Evolutionary conservation across 2,113 vertebrate genomes (phyloP).

Genomic region (Elephas maximus): DNA sequence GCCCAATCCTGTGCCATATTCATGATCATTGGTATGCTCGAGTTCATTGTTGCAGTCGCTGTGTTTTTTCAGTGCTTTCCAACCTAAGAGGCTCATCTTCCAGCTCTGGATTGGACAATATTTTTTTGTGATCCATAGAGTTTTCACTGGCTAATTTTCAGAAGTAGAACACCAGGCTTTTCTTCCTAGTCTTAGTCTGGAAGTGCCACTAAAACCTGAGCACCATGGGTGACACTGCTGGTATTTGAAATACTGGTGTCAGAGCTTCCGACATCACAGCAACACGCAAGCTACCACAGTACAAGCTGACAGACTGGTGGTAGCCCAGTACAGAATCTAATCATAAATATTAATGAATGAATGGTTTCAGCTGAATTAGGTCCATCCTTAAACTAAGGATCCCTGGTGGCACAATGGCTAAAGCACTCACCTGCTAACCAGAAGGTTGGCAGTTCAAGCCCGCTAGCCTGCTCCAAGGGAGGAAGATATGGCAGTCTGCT

Average conservation of each 20-base stretch:
- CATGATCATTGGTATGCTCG: neutral
- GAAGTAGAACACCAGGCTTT: neutral
- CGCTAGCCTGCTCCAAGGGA: too few species aligned
- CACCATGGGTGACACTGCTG: neutral
- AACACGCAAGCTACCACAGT: neutral
- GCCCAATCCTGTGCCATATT: neutral
- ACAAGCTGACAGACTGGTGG: neutral
- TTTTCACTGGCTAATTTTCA: neutral
- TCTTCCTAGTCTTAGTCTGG: neutral
- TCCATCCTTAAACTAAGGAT: neutral
- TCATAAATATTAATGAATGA: neutral
- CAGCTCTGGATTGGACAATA: neutral
- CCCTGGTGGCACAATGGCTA: too few species aligned
- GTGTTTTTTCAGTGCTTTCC: neutral
- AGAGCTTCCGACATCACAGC: neutral
- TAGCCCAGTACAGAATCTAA: neutral
- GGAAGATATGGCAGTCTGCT: too few species aligned
- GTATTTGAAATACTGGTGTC: neutral
- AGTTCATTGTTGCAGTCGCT: neutral
- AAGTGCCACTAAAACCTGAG: neutral
- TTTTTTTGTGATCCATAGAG: neutral
- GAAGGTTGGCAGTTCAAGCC: too few species aligned
- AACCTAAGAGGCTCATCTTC: neutral
- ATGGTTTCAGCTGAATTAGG: neutral
- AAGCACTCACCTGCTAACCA: too few species aligned